phyloP scores from a whole-genome alignment of 2,888 invertebrate species.

The Ashinkailepas kermadecensis region DNA sequence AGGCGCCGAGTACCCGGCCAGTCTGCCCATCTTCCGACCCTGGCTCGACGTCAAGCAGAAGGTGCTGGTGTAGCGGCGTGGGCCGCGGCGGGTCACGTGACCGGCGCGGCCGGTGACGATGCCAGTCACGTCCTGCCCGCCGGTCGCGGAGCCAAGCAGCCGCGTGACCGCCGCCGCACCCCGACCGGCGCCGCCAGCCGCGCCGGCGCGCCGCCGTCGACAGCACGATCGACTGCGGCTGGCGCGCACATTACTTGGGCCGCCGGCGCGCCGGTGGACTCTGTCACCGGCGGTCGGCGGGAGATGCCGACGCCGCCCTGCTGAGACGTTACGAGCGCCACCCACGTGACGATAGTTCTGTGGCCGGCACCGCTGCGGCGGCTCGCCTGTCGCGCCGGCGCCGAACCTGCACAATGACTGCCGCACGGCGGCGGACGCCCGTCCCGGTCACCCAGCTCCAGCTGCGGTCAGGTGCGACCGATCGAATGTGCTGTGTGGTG shows the following conservation, averaged over 20 bases:
- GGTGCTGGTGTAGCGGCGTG: background rate
- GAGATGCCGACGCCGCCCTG: too few species aligned
- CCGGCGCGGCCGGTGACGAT: background rate
- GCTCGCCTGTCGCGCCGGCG: too few species aligned
- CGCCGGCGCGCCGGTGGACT: background rate
- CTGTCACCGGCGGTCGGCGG: too few species aligned
- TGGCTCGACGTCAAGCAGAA: slow-evolving; percentile 31
- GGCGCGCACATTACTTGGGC: background rate
- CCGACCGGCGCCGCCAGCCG: background rate
- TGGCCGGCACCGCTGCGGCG: too few species aligned
- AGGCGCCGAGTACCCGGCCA: slow-evolving; percentile 84
- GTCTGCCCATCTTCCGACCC: slow-evolving; percentile 81
- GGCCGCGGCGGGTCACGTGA: background rate
- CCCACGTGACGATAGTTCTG: too few species aligned
- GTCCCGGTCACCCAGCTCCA: background rate
- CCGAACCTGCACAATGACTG: background rate
- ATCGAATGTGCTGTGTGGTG: too few species aligned
- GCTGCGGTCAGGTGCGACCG: background rate
- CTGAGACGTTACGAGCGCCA: too few species aligned
- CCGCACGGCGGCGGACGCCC: background rate
- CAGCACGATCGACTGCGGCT: background rate
- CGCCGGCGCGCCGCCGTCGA: background rate
- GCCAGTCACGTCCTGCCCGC: too few species aligned
- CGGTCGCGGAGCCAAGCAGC: background rate
- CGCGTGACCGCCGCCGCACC: background rate